Evolutionary conservation across 2,113 vertebrate species (phyloP).

Genomic region (Turdus rufiventris): DNA sequence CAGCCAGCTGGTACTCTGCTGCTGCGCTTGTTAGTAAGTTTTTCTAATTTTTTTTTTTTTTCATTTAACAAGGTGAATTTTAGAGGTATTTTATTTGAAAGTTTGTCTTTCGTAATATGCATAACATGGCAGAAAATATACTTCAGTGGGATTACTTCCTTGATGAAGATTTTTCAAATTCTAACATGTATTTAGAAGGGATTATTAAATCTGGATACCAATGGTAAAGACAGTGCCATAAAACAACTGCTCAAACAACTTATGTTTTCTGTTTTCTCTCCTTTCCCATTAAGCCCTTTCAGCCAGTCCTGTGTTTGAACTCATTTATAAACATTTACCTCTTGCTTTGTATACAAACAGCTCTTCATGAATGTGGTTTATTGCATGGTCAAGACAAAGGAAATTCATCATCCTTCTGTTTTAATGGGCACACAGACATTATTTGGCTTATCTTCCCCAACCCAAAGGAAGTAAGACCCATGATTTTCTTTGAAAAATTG

Average conservation of each 20-base stretch:
- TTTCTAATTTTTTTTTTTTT: neutral
- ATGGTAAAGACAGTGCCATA: neutral
- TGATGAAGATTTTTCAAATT: neutral
- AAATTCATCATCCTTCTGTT: neutral
- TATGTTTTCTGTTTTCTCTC: neutral
- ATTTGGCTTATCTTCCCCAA: neutral
- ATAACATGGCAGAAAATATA: neutral
- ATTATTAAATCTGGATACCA: neutral
- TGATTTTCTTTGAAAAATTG: neutral
- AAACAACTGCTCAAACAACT: neutral
- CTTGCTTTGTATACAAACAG: neutral
- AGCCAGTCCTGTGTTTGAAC: neutral
- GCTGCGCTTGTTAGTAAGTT: neutral
- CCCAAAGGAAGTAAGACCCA: neutral
- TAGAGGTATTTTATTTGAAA: neutral
- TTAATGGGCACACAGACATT: neutral
- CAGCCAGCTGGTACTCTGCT: neutral
- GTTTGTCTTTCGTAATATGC: neutral
- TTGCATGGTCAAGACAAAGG: neutral
- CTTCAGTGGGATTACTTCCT: neutral
- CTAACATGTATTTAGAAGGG: neutral
- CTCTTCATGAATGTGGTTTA: neutral
- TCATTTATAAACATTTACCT: neutral
- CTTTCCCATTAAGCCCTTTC: neutral
- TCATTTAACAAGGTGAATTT: neutral